phyloP scores from a whole-genome alignment of 2,888 invertebrate species.

The Amitus sp. region DNA sequence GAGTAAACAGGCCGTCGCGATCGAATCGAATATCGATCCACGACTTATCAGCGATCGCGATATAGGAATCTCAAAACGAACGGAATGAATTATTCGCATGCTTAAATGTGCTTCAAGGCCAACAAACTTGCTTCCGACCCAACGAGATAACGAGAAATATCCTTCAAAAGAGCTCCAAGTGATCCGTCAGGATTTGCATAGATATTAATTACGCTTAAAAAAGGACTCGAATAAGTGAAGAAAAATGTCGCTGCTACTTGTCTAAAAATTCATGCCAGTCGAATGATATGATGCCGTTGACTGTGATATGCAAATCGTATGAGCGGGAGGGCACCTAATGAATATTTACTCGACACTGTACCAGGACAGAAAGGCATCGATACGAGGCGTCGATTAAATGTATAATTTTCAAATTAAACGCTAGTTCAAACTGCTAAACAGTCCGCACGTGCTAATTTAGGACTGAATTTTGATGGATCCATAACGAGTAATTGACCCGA shows the following conservation, averaged over 20 bases:
- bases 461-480: constrained; percentile 22
- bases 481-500: no score
- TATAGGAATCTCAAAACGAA: constrained; percentile 27
- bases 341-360: constrained; percentile 57
- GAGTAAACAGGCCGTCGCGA: constrained; percentile 51
- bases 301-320: constrained; percentile 60
- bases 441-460: constrained; percentile 52
- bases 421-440: constrained; percentile 56
- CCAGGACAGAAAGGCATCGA: constrained; percentile 48
- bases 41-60: constrained; percentile 29
- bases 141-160: no score
- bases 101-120: no score
- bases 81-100: constrained; percentile 27
- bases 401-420: constrained; percentile 63
- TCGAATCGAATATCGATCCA: constrained; percentile 43
- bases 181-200: no score
- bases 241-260: constrained; percentile 6
- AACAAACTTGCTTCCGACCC: no score
- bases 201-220: no score
- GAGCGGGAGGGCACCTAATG: constrained; percentile 53
- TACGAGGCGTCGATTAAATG: constrained; percentile 57
- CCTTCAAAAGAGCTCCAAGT: no score
- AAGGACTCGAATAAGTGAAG: no score
- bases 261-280: constrained; percentile 38
- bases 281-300: constrained; percentile 61